These are phyloP conservation scores for Listronotus oregonensis DNA, from an alignment of 1,140 invertebrate genomes.

Conservation along the genomic window DNA sequence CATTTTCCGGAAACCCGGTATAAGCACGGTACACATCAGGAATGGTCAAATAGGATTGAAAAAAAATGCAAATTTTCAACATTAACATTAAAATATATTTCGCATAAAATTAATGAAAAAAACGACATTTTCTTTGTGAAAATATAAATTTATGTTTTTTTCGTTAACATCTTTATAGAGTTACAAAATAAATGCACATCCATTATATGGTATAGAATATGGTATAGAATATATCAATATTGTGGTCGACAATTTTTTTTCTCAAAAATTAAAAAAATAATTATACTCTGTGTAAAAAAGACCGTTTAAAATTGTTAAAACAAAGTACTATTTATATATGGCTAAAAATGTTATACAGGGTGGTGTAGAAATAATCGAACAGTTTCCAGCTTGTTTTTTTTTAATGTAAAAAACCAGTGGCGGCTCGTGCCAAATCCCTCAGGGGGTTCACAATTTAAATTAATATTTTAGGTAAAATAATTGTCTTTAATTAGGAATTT, in stretches of 20 bases:
- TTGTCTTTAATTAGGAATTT: too few species aligned
- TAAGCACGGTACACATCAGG: too few species aligned
- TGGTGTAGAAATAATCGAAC: neutral
- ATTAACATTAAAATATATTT: conserved; percentile 46
- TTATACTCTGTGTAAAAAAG: neutral
- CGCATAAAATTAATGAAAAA: conserved; percentile 32
- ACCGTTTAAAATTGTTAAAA: neutral
- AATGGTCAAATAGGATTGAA: neutral
- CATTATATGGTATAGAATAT: neutral
- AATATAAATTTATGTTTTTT: conserved; percentile 14
- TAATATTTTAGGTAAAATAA: too few species aligned
- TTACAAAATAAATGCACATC: conserved; percentile 10
- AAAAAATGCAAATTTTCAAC: conserved; percentile 17
- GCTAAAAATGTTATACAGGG: conserved; percentile 1
- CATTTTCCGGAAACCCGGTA: too few species aligned
- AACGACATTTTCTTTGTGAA: conserved; percentile 28
- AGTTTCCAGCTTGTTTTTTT: too few species aligned
- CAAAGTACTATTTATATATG: neutral
- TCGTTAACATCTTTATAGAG: neutral
- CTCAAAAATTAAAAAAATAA: neutral
- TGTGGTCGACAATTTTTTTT: neutral
- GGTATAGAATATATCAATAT: conserved; percentile 1
- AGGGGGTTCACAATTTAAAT: too few species aligned
- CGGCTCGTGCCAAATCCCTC: too few species aligned
- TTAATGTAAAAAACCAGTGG: too few species aligned